Conservation (phyloP, 2,797 vertebrate genomes). For the Remorina albescens region DNA sequence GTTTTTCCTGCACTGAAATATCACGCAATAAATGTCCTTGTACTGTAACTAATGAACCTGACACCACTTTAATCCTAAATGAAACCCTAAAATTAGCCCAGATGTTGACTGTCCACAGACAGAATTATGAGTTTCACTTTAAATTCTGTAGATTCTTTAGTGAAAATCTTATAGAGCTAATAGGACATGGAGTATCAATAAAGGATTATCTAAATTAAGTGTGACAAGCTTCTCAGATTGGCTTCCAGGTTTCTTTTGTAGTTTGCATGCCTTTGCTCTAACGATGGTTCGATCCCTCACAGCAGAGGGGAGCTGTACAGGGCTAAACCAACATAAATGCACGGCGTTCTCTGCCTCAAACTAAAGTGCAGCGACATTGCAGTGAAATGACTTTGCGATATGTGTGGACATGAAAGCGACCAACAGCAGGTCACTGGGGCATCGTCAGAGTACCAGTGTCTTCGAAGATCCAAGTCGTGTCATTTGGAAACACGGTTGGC, state of each 20-base stretch:
- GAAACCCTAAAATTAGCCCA: slow-evolving; percentile 8
- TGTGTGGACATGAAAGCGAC: neutral
- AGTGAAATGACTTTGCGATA: slow-evolving; percentile 11
- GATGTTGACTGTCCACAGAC: neutral
- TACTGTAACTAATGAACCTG: slow-evolving; percentile 9
- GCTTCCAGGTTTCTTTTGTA: slow-evolving; percentile 35
- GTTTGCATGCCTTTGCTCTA: slow-evolving; percentile 20
- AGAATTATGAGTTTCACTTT: slow-evolving; percentile 17
- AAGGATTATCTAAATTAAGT: slow-evolving; percentile 53
- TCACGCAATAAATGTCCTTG: neutral
- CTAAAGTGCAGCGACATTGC: too few relatives aligned
- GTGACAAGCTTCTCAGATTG: slow-evolving; percentile 38
- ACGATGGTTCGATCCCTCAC: slow-evolving; percentile 33
- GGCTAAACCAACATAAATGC: neutral
- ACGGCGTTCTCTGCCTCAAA: slow-evolving; percentile 8
- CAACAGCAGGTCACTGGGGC: slow-evolving; percentile 9
- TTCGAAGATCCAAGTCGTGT: neutral
- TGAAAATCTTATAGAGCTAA: slow-evolving; percentile 25
- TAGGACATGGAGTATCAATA: slow-evolving; percentile 33
- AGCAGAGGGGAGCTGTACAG: slow-evolving; percentile 9
- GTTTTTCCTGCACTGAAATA: neutral
- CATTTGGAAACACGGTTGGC: slow-evolving; percentile 26
- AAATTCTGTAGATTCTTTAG: slow-evolving; percentile 5
- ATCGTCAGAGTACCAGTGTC: neutral
- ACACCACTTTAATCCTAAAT: slow-evolving; percentile 15